These are phyloP conservation scores for Gnathonemus echidnorhynchus DNA, from an alignment of 2,113 vertebrate genomes.

Conservation along the genomic window DNA sequence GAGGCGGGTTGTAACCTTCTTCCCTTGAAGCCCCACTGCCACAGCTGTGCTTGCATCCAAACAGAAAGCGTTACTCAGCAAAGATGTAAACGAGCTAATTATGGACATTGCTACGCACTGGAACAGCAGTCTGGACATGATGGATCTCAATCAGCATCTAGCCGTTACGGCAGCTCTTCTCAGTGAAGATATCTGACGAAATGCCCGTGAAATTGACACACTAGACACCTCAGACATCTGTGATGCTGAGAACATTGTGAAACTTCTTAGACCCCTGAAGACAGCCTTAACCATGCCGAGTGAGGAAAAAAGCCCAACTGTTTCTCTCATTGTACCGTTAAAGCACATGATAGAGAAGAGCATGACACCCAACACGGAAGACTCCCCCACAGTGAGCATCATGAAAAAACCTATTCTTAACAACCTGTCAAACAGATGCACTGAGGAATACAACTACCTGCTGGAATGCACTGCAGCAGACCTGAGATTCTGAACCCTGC, in stretches of 20 bases:
- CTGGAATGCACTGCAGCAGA: no score
- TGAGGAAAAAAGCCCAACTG: constrained; percentile 6
- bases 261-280: constrained; percentile 19
- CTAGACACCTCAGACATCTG: constrained; percentile 2
- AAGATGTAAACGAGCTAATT: neutral
- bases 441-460: no score
- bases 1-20: no score
- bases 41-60: no score
- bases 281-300: constrained; percentile 15
- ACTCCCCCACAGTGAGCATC: neutral
- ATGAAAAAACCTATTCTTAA: neutral
- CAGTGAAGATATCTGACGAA: neutral
- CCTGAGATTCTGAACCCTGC: no score
- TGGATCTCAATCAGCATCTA: neutral
- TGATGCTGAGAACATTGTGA: constrained; percentile 25
- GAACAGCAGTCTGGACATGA: neutral
- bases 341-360: neutral
- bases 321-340: constrained; percentile 17
- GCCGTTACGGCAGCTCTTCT: no score
- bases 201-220: constrained; percentile 18
- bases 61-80: neutral
- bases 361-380: neutral
- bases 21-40: no score
- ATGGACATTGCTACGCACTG: neutral
- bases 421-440: no score